Evolutionary conservation across 2,888 invertebrate species (phyloP).

Genomic region (Hemaris fuciformis): DNA sequence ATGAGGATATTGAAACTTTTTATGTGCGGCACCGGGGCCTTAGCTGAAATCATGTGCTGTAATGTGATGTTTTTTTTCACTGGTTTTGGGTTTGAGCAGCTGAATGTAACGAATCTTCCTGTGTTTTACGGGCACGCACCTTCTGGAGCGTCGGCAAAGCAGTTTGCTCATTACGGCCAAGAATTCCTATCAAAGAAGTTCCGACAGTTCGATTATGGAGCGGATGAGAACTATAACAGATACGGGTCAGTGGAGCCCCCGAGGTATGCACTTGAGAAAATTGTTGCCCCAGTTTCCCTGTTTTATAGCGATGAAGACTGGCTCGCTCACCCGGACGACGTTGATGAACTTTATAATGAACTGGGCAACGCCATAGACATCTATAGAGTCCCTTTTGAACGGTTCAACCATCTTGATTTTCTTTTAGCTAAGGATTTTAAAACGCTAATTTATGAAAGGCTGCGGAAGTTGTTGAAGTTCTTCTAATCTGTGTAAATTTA

Average conservation of each 20-base stretch:
- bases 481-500: not conserved
- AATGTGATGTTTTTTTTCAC: slow-evolving; percentile 81
- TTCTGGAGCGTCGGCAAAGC: slow-evolving; percentile 78
- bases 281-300: slow-evolving; percentile 55
- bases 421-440: slow-evolving; percentile 58
- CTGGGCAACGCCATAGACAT: slow-evolving; percentile 79
- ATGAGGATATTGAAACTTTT: slow-evolving; percentile 62
- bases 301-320: slow-evolving; percentile 82
- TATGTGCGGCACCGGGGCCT: slow-evolving; percentile 65
- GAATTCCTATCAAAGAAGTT: slow-evolving; percentile 54
- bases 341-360: slow-evolving; percentile 70
- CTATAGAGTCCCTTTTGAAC: slow-evolving; percentile 76
- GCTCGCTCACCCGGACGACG: slow-evolving; percentile 82
- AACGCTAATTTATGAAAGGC: slow-evolving; percentile 37
- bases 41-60: slow-evolving; percentile 79
- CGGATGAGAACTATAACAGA: slow-evolving; percentile 39
- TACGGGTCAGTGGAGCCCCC: slow-evolving; percentile 55
- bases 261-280: slow-evolving; percentile 46
- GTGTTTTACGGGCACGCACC: slow-evolving; percentile 78
- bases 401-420: slow-evolving; percentile 68
- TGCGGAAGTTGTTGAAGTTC: slow-evolving; percentile 9
- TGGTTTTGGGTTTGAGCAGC: slow-evolving; percentile 80
- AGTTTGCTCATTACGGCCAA: slow-evolving; percentile 80
- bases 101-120: slow-evolving; percentile 81
- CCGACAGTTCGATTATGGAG: slow-evolving; percentile 55